Percentiles rank a stretch among this genome's conserved stretches.
phyloP scores from a whole-genome alignment of 2,113 vertebrate genomes.

The Lathamus discolor region DNA sequence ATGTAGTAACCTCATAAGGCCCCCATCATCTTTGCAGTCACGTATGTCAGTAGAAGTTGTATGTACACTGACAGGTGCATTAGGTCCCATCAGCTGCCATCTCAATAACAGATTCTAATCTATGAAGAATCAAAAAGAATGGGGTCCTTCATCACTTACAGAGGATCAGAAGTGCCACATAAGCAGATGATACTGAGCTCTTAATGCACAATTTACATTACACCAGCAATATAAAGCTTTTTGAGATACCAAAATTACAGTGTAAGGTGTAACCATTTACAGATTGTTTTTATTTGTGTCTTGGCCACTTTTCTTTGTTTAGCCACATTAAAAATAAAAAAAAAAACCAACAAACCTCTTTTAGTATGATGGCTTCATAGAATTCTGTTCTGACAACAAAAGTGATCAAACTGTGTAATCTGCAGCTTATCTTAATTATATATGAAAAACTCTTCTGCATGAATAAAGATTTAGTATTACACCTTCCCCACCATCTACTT shows the following conservation, averaged over 20 bases:
- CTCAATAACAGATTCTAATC: not conserved
- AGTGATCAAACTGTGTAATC: not conserved
- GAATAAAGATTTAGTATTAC: not conserved
- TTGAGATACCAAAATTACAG: not conserved
- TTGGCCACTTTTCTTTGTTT: not conserved
- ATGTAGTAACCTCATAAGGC: not conserved
- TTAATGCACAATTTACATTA: not conserved
- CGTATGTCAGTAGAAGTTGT: not conserved
- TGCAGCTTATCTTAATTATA: not conserved
- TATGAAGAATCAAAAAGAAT: not conserved
- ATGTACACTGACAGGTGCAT: constrained; percentile 21
- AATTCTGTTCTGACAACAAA: not conserved
- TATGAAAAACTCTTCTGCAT: not conserved
- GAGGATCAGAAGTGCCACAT: not conserved
- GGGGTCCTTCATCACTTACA: not conserved
- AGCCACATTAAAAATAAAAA: not conserved
- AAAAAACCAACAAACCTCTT: not conserved
- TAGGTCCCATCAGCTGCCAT: constrained; percentile 32
- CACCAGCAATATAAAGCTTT: not conserved
- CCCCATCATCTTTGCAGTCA: constrained; percentile 17
- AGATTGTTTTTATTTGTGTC: not conserved
- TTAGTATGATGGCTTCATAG: not conserved
- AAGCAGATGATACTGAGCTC: not conserved
- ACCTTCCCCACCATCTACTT: not conserved
- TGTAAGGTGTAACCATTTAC: not conserved